Conservation (phyloP, 2,113 vertebrate species). For the Pontoporia blainvillei region DNA sequence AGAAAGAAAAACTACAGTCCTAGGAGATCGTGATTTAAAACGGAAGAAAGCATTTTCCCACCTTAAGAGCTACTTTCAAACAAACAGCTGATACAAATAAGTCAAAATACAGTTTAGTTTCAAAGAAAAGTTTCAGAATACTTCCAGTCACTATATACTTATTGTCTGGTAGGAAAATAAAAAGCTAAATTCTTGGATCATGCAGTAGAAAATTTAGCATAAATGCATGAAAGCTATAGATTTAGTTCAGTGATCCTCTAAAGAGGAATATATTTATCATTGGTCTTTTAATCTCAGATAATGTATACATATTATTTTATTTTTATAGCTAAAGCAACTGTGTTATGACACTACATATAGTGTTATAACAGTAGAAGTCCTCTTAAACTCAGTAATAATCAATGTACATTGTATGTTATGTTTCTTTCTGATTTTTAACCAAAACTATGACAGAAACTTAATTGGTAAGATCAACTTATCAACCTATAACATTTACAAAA, state of each 20-base stretch:
- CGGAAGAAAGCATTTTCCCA: neutral
- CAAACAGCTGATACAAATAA: neutral
- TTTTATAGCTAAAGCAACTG: neutral
- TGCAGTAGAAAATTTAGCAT: too few relatives aligned
- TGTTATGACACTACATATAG: neutral
- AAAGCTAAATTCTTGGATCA: too few relatives aligned
- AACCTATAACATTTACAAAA: neutral
- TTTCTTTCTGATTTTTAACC: constrained; percentile 6
- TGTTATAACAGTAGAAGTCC: neutral
- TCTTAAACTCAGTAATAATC: neutral
- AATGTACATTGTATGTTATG: neutral
- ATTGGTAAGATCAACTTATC: neutral
- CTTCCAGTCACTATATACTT: neutral
- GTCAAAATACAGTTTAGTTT: neutral
- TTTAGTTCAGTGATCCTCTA: too few relatives aligned
- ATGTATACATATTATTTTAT: neutral
- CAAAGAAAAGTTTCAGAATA: neutral
- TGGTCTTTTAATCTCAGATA: neutral
- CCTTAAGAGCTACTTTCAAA: constrained; percentile 29
- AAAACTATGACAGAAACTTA: neutral
- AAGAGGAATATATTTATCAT: neutral
- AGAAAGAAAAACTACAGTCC: neutral
- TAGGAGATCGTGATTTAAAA: neutral
- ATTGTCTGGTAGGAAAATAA: neutral
- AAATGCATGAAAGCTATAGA: too few relatives aligned